Percentiles rank a stretch among this genome's conserved stretches.
phyloP scores from a whole-genome alignment of 2,797 vertebrate genomes.

The Hydrophis major region DNA sequence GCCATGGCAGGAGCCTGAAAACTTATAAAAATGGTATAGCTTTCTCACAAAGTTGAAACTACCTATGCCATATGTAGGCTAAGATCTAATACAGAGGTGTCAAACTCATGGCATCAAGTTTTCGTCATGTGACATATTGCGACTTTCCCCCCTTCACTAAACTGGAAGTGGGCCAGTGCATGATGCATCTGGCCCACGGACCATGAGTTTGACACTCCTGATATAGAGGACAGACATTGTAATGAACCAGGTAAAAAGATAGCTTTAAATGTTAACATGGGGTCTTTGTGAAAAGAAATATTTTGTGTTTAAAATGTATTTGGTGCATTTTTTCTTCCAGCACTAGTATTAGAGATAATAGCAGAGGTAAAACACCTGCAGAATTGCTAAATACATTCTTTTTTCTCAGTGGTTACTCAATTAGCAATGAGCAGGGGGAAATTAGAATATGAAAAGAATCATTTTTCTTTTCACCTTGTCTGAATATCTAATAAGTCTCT shows the following conservation, averaged over 20 bases:
- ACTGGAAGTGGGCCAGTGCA: too few species aligned
- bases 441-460: conserved; percentile 31
- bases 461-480: conserved; percentile 9
- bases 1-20: background rate
- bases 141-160: too few species aligned
- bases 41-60: background rate
- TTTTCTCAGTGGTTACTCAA: conserved; percentile 9
- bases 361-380: background rate
- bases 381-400: conserved; percentile 1
- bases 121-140: too few species aligned
- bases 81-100: background rate
- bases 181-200: too few species aligned
- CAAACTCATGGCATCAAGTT: too few species aligned
- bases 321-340: conserved; percentile 26
- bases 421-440: background rate
- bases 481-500: conserved; percentile 21
- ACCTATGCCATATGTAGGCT: background rate
- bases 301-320: conserved; percentile 20
- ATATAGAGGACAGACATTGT: background rate
- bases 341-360: background rate
- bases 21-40: background rate
- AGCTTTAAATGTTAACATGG: conserved; percentile 4
- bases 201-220: too few species aligned
- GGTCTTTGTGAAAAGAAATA: background rate
- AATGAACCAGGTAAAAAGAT: background rate